Percentiles rank a stretch among this genome's conserved stretches.
These are phyloP conservation scores for Himalopsyche tibetana DNA, from an alignment of 2,888 invertebrate species.

Conservation along the genomic window DNA sequence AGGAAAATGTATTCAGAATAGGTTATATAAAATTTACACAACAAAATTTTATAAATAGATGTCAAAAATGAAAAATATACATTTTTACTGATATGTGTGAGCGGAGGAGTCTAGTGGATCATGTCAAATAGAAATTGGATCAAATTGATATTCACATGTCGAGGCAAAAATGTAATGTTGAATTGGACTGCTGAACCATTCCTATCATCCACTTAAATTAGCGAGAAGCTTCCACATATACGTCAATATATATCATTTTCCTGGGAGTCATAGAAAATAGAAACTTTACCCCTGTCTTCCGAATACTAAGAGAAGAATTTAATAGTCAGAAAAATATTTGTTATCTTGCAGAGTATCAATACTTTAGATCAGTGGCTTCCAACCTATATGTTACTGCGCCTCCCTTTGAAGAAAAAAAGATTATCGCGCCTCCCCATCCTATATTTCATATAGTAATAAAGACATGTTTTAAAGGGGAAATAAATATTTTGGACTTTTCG, in stretches of 20 bases:
- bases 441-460: too few relatives aligned
- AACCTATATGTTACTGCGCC: too few relatives aligned
- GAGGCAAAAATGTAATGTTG: conserved; percentile 43
- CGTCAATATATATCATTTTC: conserved; percentile 48
- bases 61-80: conserved; percentile 36
- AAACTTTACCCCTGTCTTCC: conserved; percentile 64
- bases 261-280: conserved; percentile 61
- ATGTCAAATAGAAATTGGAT: conserved; percentile 37
- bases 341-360: conserved; percentile 50
- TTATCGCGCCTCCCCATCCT: too few relatives aligned
- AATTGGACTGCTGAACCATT: conserved; percentile 42
- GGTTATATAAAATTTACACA: conserved; percentile 35
- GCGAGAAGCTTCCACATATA: conserved; percentile 44
- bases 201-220: conserved; percentile 42
- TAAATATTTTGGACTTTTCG: too few relatives aligned
- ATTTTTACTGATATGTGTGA: conserved; percentile 39
- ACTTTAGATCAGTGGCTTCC: too few relatives aligned
- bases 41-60: conserved; percentile 39
- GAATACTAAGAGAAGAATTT: conserved; percentile 62
- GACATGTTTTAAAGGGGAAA: too few relatives aligned
- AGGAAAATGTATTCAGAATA: conserved; percentile 39
- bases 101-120: conserved; percentile 2
- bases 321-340: conserved; percentile 60
- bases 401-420: too few relatives aligned
- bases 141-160: conserved; percentile 35